Conservation (phyloP, 2,888 invertebrate genomes). For the Leptothorax acervorum region DNA sequence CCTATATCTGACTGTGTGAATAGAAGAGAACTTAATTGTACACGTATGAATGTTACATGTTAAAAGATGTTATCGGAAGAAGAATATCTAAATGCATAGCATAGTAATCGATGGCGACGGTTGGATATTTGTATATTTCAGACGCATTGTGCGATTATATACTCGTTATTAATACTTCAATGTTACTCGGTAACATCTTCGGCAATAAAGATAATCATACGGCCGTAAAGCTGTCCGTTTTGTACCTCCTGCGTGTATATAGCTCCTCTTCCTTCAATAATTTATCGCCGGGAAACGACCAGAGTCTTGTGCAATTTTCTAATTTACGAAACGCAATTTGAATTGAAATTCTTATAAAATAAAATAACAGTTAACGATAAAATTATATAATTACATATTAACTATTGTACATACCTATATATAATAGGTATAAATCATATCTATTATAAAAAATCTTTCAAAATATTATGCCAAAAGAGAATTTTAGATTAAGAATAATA, state of each 20-base stretch:
- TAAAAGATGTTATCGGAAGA: slow-evolving; percentile 40
- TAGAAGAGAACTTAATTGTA: slow-evolving; percentile 51
- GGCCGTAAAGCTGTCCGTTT: slow-evolving; percentile 18
- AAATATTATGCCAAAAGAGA: neutral
- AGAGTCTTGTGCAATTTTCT: neutral
- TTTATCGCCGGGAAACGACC: neutral
- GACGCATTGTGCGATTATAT: slow-evolving; percentile 52
- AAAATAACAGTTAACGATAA: neutral
- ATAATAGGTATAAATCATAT: neutral
- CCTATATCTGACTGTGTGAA: slow-evolving; percentile 48
- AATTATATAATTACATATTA: neutral
- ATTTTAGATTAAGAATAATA: neutral
- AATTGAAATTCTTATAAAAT: neutral
- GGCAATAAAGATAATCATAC: slow-evolving; percentile 55
- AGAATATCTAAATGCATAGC: slow-evolving; percentile 41
- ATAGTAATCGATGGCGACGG: slow-evolving; percentile 28
- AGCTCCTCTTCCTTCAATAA: neutral
- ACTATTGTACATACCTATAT: neutral
- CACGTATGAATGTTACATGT: slow-evolving; percentile 50
- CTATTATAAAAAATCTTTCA: neutral
- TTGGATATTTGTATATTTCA: slow-evolving; percentile 54
- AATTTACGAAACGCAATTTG: neutral
- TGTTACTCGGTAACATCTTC: slow-evolving; percentile 52
- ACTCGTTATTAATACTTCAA: slow-evolving; percentile 53
- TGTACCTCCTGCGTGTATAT: neutral